These are phyloP conservation scores for Rattus norvegicus DNA, from an alignment of 2,113 vertebrate genomes.

Conservation along the genomic window GRCr8 NC_086038.1:50878501-50879000, in stretches of 20 bases:
- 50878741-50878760: not conserved
- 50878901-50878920: not conserved
- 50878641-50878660: not conserved
- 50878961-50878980: not conserved
- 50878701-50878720: not conserved
- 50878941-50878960: not conserved
- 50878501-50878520: not conserved
- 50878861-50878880: not conserved
- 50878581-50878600: too few species aligned
- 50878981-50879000: not conserved
- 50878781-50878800: not conserved
- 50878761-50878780: not conserved
- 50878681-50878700: not conserved
- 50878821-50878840: not conserved
- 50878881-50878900: slow-evolving; percentile 9
- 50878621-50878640: too few species aligned
- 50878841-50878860: not conserved
- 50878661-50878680: too few species aligned
- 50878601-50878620: not conserved
- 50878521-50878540: not conserved
- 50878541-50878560: too few species aligned
- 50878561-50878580: not conserved
- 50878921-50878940: not conserved
- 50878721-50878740: not conserved
- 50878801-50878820: not conserved